Evolutionary conservation across 1,140 invertebrate species (phyloP), one percentile per base, ranked within the genome.

Genomic region (Bombus difficillimus): DNA sequence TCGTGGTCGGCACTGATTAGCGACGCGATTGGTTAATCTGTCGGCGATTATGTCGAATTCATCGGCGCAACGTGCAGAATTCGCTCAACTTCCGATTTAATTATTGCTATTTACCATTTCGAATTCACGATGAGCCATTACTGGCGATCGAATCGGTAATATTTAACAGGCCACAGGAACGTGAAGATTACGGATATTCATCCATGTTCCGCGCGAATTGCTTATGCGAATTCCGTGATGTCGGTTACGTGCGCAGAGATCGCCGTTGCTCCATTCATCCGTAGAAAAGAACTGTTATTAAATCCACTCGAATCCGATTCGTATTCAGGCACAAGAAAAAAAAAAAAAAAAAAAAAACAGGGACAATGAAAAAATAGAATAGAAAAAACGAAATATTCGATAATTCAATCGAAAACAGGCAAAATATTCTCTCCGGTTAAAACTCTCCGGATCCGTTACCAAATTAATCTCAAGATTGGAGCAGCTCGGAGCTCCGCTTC

Each of bases 51-150:
- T 88, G 89, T 90, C 86, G 89, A 90, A 90, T 90, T 90, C 89
- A 90, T 88, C 83, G 86, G 83, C 72, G 86, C 83, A 90, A 90
- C 89, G 89, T 87, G 83, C 89, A 90, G 86, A 90, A 88, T 90
- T 90, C 89, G 89, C 89, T 88, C 89, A 84, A 90, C 89, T 90
- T 90, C 89, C 89, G 89, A 90, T 90, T 90, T 90, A 90, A 90
- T 90, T 90, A 90, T 90, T 90, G 89, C 89, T 90, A 90, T 90
- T 90, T 90, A 90, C 89, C 89, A 90, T 90, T 90, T 90, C 89
- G 89, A 90, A 90, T 90, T 90, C 88, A 83, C 80, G 88, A 90
- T 83, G 86, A 79, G 79, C 81, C 89, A 87, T 83, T 85, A 81
- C 75, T 64, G 86, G 72, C 81, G 88, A 86, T 88, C 88, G 88